Percentiles rank a stretch among this genome's conserved stretches.
phyloP scores from a whole-genome alignment of 2,888 invertebrate genomes.

The Ormyrus nitidulus region DNA sequence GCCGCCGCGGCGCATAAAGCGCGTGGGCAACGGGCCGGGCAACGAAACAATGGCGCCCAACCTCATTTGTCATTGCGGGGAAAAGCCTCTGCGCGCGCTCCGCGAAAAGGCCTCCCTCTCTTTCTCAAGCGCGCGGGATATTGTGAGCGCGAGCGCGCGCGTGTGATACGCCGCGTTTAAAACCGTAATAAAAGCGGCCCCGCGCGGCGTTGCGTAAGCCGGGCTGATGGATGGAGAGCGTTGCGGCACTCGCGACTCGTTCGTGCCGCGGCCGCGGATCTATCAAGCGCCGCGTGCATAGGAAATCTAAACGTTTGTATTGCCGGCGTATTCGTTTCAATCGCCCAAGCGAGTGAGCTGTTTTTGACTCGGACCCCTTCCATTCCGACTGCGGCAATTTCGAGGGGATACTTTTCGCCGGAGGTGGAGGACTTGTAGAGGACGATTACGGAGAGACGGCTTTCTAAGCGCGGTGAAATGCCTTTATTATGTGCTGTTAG shows the following conservation, averaged over 20 bases:
- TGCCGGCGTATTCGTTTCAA: constrained; percentile 31
- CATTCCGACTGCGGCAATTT: background rate
- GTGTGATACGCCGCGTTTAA: constrained; percentile 5
- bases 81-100: background rate
- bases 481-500: constrained; percentile 14
- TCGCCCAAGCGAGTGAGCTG: background rate
- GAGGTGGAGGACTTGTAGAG: background rate
- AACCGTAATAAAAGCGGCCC: constrained; percentile 40
- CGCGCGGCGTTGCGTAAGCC: constrained; percentile 29
- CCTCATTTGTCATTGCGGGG: constrained; percentile 27
- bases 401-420: constrained; percentile 1
- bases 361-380: background rate
- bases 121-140: too few species aligned
- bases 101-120: background rate
- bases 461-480: constrained; percentile 11
- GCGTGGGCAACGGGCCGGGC: constrained; percentile 3
- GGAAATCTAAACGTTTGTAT: constrained; percentile 48
- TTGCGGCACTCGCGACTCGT: background rate
- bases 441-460: background rate
- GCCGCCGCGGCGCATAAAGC: background rate
- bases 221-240: constrained; percentile 13
- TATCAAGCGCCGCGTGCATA: constrained; percentile 3
- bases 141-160: too few species aligned
- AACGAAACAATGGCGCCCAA: constrained; percentile 17
- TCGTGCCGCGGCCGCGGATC: background rate